phyloP scores from a whole-genome alignment of 1,140 invertebrate genomes.

The Drosophila bocki region DNA sequence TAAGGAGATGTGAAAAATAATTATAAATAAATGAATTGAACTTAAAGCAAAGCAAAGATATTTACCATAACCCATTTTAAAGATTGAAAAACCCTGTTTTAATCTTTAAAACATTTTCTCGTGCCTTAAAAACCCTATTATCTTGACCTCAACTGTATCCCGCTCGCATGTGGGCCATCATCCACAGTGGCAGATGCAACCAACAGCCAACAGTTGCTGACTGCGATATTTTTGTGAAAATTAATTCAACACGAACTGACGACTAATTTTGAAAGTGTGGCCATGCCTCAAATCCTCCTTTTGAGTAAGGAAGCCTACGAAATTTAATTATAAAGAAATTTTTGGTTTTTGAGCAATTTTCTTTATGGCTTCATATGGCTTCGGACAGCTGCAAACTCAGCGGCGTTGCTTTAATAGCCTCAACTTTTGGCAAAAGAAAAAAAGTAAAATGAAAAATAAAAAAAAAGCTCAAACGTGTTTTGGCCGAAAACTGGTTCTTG shows the following conservation, averaged over 20 bases:
- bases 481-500: constrained; percentile 55
- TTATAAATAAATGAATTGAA: no score
- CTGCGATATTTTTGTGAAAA: constrained; percentile 50
- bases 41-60: no score
- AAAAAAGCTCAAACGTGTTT: constrained; percentile 62
- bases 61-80: no score
- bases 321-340: constrained; percentile 71
- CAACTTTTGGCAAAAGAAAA: constrained; percentile 65
- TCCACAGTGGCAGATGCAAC: constrained; percentile 37
- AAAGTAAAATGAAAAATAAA: constrained; percentile 8
- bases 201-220: constrained; percentile 36
- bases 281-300: constrained; percentile 3
- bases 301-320: constrained; percentile 38
- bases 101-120: no score
- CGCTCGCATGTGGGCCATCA: constrained; percentile 21
- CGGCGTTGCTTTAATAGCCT: constrained; percentile 73
- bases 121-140: not conserved
- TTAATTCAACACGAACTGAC: constrained; percentile 73
- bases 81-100: no score
- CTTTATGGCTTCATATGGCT: constrained; percentile 78
- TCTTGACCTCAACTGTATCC: constrained; percentile 4
- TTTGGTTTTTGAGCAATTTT: constrained; percentile 57
- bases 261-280: constrained; percentile 75
- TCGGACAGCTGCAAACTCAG: constrained; percentile 74
- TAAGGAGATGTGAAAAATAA: not conserved